A percentile compares a stretch with the other conserved stretches of the same genome.
These are phyloP conservation scores for Eledona agricola DNA, from an alignment of 2,888 invertebrate genomes.

Conservation along the genomic window DNA sequence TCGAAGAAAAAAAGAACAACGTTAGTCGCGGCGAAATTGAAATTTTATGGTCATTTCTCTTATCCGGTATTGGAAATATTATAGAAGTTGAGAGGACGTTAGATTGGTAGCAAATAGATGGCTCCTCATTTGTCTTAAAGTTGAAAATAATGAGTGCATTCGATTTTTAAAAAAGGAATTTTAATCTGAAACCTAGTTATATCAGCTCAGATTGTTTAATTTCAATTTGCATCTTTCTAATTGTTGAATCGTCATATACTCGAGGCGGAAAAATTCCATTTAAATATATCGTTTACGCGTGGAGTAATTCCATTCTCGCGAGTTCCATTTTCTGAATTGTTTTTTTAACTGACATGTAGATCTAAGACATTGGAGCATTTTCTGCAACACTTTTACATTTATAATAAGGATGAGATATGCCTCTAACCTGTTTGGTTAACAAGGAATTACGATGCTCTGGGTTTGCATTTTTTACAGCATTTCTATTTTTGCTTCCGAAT, in stretches of 20 bases:
- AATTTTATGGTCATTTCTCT: slow-evolving; percentile 16
- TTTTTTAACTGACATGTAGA: slow-evolving; percentile 29
- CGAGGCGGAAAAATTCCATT: slow-evolving; percentile 16
- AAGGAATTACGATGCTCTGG: slow-evolving; percentile 16
- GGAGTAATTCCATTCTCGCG: slow-evolving; percentile 24
- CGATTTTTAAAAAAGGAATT: too few species aligned
- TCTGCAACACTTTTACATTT: slow-evolving; percentile 29
- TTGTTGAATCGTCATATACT: slow-evolving; percentile 27
- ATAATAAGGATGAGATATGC: slow-evolving; percentile 23
- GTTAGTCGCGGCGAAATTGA: slow-evolving; percentile 7
- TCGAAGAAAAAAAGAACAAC: slow-evolving; percentile 1
- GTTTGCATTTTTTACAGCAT: too few species aligned
- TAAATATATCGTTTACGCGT: slow-evolving; percentile 28
- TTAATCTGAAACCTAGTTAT: slow-evolving; percentile 32
- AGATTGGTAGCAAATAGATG: too few species aligned
- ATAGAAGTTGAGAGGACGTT: too few species aligned
- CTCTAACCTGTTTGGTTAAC: slow-evolving; percentile 11
- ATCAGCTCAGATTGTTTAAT: slow-evolving; percentile 32
- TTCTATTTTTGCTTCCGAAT: too few species aligned
- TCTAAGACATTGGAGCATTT: slow-evolving; percentile 25
- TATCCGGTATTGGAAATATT: slow-evolving; percentile 1
- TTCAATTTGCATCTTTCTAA: slow-evolving; percentile 35
- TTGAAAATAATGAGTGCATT: too few species aligned
- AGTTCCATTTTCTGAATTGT: slow-evolving; percentile 32
- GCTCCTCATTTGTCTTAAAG: too few species aligned